Percentiles rank a stretch among this genome's conserved stretches.
Conservation (phyloP, 2,888 invertebrate genomes). For the Napeogenes inachia region DNA sequence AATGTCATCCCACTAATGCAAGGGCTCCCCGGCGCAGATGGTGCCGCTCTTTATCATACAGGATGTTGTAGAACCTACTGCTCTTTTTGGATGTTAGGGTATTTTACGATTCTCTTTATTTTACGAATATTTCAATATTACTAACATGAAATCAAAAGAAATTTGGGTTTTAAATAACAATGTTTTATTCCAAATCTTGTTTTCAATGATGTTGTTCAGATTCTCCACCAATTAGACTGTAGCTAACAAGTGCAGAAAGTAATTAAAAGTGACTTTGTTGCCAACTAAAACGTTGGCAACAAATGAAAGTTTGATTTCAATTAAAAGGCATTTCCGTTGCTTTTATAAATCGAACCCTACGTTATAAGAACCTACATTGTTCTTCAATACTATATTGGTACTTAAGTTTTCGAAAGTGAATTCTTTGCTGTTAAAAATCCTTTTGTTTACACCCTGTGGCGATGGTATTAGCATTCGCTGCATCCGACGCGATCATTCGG, state of each 20-base stretch:
- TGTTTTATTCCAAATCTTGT: neutral
- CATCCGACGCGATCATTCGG: conserved; percentile 73
- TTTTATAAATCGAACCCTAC: conserved; percentile 6
- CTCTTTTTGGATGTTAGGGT: conserved; percentile 19
- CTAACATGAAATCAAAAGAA: too few species aligned
- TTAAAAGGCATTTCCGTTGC: conserved; percentile 1
- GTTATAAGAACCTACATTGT: neutral
- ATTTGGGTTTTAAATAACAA: too few species aligned
- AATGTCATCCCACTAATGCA: conserved; percentile 75
- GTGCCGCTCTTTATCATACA: conserved; percentile 71
- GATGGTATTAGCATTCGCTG: conserved; percentile 64
- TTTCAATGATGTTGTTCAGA: neutral
- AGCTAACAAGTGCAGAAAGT: neutral
- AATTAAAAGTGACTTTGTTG: conserved; percentile 16
- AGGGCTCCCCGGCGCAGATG: conserved; percentile 71
- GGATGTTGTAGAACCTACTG: conserved; percentile 27
- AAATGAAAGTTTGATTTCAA: conserved; percentile 8
- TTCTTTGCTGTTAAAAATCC: conserved; percentile 26
- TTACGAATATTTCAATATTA: too few species aligned
- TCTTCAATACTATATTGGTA: neutral
- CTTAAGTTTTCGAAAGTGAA: conserved; percentile 2
- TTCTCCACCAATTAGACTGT: conserved; percentile 11
- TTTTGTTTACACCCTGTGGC: conserved; percentile 34
- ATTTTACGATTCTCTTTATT: too few species aligned
- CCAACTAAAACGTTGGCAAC: conserved; percentile 8